Base-by-base conservation (phyloP, 2,113 vertebrate genomes). In the Colaptes auratus region DNA sequence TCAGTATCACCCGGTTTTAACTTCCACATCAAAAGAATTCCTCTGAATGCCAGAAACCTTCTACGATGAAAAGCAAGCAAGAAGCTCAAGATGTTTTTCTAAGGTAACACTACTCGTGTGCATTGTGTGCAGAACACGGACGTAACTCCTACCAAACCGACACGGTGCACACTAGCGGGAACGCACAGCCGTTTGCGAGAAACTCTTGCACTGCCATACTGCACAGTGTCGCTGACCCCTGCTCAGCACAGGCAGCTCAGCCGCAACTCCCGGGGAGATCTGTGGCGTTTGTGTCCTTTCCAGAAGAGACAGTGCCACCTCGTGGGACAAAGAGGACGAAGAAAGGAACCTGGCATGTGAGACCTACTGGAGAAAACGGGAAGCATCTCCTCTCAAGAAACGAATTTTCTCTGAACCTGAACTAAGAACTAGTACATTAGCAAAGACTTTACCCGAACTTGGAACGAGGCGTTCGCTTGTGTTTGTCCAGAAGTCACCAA, bases 401-500 rank as follows among this genome's bases (percentile, higher is more conserved):
- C 3, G 2, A 10, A 10, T 33, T 48, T 50, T 56, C 21, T 61
- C 58, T 30, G 18, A 6, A 5, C 6, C 56, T n/a, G 4, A 58
- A 10, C 61, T 10, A 52, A 56, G 24, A 59, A 39, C 4, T 8
- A 17, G 13, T 27, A 50, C 28, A n/a, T 0, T 0, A 56, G 25
- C 39, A 48, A 23, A 1, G 63, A 12, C 44, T 58, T 13, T 4
- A 79, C 16, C 30, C 31, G 35, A 67, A 15, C 15, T 3, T 15
- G 28, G 63, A 31, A 50, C 8, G 0, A 2, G 55, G 64, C 4
- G 2, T 1, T 9, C 0, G 0, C 9, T 11, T 10, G 50, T 28
- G 66, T 16, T 27, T 59, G 8, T 3, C 46, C 55, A 73, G 19
- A 39, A 69, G 56, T 21, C 56, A 39, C 60, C 0, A 0, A 50